Conservation (phyloP, 2,113 vertebrate genomes). For the Myotis davidii region DNA sequence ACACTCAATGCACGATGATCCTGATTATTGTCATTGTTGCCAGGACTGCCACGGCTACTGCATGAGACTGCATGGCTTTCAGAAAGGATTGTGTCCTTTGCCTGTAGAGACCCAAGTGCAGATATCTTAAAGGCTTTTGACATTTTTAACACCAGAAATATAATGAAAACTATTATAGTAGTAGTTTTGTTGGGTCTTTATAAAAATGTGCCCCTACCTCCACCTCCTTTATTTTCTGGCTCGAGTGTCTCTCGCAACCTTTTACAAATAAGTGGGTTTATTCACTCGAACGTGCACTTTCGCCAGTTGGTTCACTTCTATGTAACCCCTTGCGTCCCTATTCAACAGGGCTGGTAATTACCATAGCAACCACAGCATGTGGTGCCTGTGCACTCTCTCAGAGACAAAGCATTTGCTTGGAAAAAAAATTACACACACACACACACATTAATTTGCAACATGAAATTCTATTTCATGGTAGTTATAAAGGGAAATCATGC, state of each 20-base stretch:
- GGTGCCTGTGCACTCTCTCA: slow-evolving; percentile 75
- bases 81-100: background rate
- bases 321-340: slow-evolving; percentile 85
- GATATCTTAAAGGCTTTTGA: slow-evolving; percentile 47
- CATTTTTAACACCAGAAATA: slow-evolving; percentile 47
- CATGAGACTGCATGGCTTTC: accelerated
- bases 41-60: accelerated
- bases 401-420: slow-evolving; percentile 85
- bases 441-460: slow-evolving; percentile 80
- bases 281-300: slow-evolving; percentile 79
- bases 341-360: slow-evolving; percentile 87
- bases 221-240: slow-evolving; percentile 67
- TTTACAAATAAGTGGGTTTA: slow-evolving; percentile 85
- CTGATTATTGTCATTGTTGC: background rate
- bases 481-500: slow-evolving; percentile 71
- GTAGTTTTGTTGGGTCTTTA: slow-evolving; percentile 20
- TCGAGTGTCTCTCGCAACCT: slow-evolving; percentile 78
- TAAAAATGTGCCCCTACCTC: slow-evolving; percentile 38
- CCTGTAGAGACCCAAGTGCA: background rate
- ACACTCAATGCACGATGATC: background rate
- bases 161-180: background rate
- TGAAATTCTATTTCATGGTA: slow-evolving; percentile 78
- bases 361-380: slow-evolving; percentile 88
- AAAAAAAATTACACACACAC: slow-evolving; percentile 35
- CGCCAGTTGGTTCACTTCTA: slow-evolving; percentile 81